phyloP scores from a whole-genome alignment of 2,113 vertebrate genomes.

The Xerus inauris region DNA sequence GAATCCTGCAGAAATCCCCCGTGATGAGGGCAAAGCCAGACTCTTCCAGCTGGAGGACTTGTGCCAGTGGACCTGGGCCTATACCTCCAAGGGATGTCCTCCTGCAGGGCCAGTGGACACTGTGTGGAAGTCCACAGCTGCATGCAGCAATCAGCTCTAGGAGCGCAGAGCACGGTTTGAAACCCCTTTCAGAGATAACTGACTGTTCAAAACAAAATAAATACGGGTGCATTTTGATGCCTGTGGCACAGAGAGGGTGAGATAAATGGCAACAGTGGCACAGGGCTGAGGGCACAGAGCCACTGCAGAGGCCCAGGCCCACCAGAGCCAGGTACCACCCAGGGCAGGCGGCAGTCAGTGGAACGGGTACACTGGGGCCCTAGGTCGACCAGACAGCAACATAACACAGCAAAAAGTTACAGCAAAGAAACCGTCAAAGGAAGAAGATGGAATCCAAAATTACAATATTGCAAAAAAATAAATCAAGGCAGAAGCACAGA shows the following conservation, averaged over 20 bases:
- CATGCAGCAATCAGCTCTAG: not conserved
- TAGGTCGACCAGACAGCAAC: not conserved
- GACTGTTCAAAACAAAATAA: not conserved
- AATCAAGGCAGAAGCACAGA: not conserved
- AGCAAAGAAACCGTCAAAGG: not conserved
- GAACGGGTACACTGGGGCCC: too few species aligned
- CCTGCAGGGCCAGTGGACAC: too few species aligned
- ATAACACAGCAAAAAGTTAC: not conserved
- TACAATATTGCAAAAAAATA: not conserved
- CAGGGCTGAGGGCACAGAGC: not conserved
- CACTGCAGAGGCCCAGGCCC: too few species aligned
- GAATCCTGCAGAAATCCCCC: too few species aligned
- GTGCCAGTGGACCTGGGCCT: too few species aligned
- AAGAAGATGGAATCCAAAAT: not conserved
- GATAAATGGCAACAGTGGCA: accelerated
- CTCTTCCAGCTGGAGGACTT: too few species aligned
- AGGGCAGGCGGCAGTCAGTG: too few species aligned
- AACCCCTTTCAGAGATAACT: not conserved
- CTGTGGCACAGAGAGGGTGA: not conserved
- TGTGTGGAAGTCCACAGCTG: not conserved
- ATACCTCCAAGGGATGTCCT: too few species aligned
- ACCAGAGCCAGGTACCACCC: too few species aligned
- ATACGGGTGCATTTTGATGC: not conserved
- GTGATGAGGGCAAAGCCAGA: too few species aligned
- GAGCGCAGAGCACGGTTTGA: not conserved